phyloP scores from a whole-genome alignment of 2,888 invertebrate genomes.

The Ditula angustiorana region DNA sequence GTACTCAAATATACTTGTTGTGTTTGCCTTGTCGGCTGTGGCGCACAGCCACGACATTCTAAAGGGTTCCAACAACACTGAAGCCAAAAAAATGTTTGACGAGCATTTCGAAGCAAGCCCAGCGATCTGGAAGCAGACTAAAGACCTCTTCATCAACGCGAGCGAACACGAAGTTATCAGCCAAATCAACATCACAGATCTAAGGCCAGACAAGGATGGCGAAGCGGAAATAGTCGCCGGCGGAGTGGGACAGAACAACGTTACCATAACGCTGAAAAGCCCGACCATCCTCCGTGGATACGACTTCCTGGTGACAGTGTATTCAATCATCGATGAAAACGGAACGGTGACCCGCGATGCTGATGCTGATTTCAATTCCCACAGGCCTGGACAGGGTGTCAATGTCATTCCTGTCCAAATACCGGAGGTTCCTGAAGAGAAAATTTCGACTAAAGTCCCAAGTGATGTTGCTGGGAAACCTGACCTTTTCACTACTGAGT shows the following conservation, averaged over 20 bases:
- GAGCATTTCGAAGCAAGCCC: constrained; percentile 68
- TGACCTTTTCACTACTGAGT: not conserved
- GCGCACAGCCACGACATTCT: constrained; percentile 60
- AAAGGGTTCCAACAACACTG: constrained; percentile 52
- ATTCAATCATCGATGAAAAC: constrained; percentile 49
- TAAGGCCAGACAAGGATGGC: constrained; percentile 71
- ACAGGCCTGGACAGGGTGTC: not conserved
- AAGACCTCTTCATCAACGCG: constrained; percentile 63
- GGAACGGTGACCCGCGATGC: too few species aligned
- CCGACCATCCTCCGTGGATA: constrained; percentile 73
- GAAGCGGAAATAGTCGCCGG: constrained; percentile 68
- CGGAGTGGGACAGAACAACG: constrained; percentile 67
- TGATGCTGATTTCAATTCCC: too few species aligned
- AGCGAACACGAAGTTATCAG: constrained; percentile 65
- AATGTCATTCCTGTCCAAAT: not conserved
- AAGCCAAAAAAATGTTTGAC: constrained; percentile 64
- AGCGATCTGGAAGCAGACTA: constrained; percentile 65
- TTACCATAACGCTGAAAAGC: constrained; percentile 72
- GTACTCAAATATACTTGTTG: constrained; percentile 46
- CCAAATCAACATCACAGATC: constrained; percentile 63
- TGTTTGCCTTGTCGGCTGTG: constrained; percentile 54
- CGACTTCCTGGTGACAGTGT: constrained; percentile 69
- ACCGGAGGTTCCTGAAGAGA: not conserved
- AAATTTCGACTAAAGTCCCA: not conserved
- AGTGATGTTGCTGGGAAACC: constrained; percentile 6